A percentile compares a stretch with the other conserved stretches of the same genome.
Evolutionary conservation across 2,888 invertebrate species (phyloP).

Genomic region (Pachymerium ferrugineum): DNA sequence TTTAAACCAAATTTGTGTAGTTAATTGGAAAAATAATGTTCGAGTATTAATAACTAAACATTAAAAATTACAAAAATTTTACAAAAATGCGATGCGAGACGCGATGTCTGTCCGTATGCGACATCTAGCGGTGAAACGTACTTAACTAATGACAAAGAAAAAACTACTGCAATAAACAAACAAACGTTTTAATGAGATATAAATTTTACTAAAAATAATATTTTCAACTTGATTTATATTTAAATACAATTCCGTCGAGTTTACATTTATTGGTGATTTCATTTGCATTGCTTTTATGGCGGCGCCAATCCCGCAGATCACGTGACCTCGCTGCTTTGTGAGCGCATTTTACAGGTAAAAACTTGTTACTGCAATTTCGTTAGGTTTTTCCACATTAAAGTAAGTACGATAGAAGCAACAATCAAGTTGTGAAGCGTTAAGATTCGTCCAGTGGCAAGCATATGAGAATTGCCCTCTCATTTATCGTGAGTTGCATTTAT

Average conservation of each 20-base stretch:
- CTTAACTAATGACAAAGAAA: too few species aligned
- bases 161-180: not conserved
- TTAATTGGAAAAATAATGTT: too few species aligned
- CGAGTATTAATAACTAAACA: too few species aligned
- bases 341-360: constrained; percentile 36
- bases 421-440: not conserved
- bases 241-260: not conserved
- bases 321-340: constrained; percentile 36
- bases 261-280: not conserved
- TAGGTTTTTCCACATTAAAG: not conserved
- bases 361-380: not conserved
- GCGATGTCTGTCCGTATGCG: too few species aligned
- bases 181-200: not conserved
- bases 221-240: too few species aligned
- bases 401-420: not conserved
- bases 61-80: too few species aligned
- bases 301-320: constrained; percentile 32
- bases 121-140: not conserved
- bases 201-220: too few species aligned
- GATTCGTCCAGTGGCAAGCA: not conserved
- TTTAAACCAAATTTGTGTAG: too few species aligned
- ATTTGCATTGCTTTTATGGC: constrained; percentile 27
- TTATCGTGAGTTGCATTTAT: not conserved
- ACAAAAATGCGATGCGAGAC: too few species aligned
- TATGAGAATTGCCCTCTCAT: not conserved